phyloP scores from a whole-genome alignment of 2,113 vertebrate genomes.

The Notothenia rossii region DNA sequence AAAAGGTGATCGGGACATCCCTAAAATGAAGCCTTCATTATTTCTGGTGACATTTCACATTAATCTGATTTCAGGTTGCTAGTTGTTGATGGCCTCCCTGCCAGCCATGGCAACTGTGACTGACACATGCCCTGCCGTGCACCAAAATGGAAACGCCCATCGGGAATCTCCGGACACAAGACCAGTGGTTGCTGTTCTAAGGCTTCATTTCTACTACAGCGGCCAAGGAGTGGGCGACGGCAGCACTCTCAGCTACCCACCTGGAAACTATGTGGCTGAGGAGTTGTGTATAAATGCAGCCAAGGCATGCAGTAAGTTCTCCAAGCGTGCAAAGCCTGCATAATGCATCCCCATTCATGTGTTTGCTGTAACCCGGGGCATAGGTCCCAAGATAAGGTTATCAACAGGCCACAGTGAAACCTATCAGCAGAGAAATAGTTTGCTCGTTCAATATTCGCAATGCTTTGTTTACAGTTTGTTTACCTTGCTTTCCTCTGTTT shows the following conservation, averaged over 20 bases:
- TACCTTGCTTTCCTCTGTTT: slow-evolving; percentile 18
- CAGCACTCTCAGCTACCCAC: slow-evolving; percentile 85
- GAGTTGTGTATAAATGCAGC: slow-evolving; percentile 92
- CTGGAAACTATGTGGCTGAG: slow-evolving; percentile 91
- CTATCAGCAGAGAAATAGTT: slow-evolving; percentile 18
- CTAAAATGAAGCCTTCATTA: not conserved
- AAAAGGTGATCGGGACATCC: no score
- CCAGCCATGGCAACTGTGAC: slow-evolving; percentile 72
- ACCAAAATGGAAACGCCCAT: slow-evolving; percentile 85
- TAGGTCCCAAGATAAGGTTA: slow-evolving; percentile 56
- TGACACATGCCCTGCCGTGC: slow-evolving; percentile 72
- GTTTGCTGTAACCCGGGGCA: slow-evolving; percentile 36
- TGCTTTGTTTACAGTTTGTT: slow-evolving; percentile 33
- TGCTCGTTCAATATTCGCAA: not conserved
- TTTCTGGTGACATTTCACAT: slow-evolving; percentile 9
- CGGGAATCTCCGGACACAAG: slow-evolving; percentile 75
- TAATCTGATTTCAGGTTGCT: slow-evolving; percentile 41
- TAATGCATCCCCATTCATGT: slow-evolving; percentile 31
- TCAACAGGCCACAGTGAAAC: slow-evolving; percentile 55
- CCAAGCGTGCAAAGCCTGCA: not conserved
- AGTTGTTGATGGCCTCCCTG: slow-evolving; percentile 56
- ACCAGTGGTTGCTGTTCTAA: slow-evolving; percentile 77
- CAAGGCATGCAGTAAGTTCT: slow-evolving; percentile 91
- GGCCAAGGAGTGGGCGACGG: slow-evolving; percentile 77
- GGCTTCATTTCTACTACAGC: slow-evolving; percentile 89